Percentiles rank a stretch among this genome's conserved stretches.
phyloP scores from a whole-genome alignment of 2,797 vertebrate species.

The Tiaroga cobitis region DNA sequence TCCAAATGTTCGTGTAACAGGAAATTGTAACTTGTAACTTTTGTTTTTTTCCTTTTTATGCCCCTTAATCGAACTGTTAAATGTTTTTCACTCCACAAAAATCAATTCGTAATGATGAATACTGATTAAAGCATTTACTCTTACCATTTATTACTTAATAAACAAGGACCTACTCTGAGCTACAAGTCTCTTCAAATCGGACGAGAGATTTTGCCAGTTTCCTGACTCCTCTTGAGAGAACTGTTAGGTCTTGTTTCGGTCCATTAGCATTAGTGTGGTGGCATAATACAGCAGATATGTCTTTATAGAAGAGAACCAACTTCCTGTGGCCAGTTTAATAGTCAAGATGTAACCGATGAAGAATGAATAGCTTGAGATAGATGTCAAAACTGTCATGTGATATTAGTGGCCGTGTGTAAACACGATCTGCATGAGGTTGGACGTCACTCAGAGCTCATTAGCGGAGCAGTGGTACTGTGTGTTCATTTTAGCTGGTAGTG shows the following conservation, averaged over 20 bases:
- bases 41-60: neutral
- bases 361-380: neutral
- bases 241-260: neutral
- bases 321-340: neutral
- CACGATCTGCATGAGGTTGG: neutral
- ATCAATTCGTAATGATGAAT: neutral
- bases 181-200: neutral
- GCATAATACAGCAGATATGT: neutral
- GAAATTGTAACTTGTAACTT: neutral
- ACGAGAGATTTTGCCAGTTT: neutral
- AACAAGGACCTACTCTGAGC: neutral
- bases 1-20: conserved; percentile 17
- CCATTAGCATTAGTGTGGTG: neutral
- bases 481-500: conserved; percentile 20
- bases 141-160: neutral
- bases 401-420: neutral
- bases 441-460: conserved; percentile 9
- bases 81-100: neutral
- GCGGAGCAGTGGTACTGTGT: neutral
- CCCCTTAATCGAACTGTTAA: neutral
- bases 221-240: neutral
- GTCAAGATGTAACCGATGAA: neutral
- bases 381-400: neutral
- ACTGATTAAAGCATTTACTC: neutral
- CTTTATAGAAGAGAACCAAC: neutral